Evolutionary conservation across 2,113 vertebrate species (phyloP).

Genomic region (Gobius niger): DNA sequence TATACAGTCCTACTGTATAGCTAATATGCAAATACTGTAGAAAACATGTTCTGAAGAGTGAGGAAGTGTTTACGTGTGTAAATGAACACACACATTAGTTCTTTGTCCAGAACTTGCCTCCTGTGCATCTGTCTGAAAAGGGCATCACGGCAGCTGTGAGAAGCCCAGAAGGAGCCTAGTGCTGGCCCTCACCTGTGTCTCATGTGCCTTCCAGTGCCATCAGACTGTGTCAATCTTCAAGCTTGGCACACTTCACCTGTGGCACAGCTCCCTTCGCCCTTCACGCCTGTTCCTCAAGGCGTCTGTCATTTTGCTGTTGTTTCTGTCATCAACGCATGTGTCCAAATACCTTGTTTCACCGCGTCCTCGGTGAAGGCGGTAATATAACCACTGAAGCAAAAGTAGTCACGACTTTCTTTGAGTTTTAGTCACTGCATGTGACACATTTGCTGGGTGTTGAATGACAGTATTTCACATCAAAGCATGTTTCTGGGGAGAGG

Average conservation of each 20-base stretch:
- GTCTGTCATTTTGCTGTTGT: slow-evolving; percentile 77
- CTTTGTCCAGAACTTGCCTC: slow-evolving; percentile 18
- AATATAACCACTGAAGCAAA: slow-evolving; percentile 51
- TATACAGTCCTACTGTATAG: too few relatives aligned
- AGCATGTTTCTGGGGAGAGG: slow-evolving; percentile 1
- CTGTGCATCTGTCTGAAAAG: slow-evolving; percentile 55
- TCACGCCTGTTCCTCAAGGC: slow-evolving; percentile 53
- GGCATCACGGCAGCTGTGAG: slow-evolving; percentile 60
- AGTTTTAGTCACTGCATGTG: slow-evolving; percentile 45
- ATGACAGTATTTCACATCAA: slow-evolving; percentile 26
- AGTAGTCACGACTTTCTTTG: slow-evolving; percentile 60
- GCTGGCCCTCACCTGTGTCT: slow-evolving; percentile 71
- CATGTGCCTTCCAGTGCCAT: slow-evolving; percentile 69
- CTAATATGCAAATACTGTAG: not conserved
- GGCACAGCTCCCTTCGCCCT: slow-evolving; percentile 44
- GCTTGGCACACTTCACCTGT: slow-evolving; percentile 70
- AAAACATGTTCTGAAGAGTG: not conserved
- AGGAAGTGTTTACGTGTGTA: slow-evolving; percentile 30
- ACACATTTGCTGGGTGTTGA: slow-evolving; percentile 44
- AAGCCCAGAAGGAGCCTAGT: slow-evolving; percentile 52
- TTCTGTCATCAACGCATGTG: slow-evolving; percentile 63
- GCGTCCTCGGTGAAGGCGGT: slow-evolving; percentile 22
- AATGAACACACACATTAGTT: slow-evolving; percentile 33
- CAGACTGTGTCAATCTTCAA: slow-evolving; percentile 61
- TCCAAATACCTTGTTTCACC: slow-evolving; percentile 18